Percentiles rank a stretch among this genome's conserved stretches.
phyloP scores from a whole-genome alignment of 2,797 vertebrate genomes.

The Pygocentrus nattereri region DNA sequence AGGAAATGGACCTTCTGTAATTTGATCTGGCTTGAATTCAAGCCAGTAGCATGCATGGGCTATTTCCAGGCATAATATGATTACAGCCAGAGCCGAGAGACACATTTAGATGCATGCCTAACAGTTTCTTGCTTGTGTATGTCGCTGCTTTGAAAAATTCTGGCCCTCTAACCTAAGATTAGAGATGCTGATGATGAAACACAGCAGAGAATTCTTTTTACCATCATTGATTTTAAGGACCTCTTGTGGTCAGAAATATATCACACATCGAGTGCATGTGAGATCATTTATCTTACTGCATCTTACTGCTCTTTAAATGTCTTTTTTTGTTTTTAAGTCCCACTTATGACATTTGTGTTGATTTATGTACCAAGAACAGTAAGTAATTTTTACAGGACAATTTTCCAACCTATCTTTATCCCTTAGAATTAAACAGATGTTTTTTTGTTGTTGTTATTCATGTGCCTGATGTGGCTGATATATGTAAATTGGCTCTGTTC shows the following conservation, averaged over 20 bases:
- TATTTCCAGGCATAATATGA: conserved; percentile 12
- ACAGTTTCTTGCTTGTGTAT: not conserved
- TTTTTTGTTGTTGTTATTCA: too few species aligned
- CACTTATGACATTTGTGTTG: too few species aligned
- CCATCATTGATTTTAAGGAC: not conserved
- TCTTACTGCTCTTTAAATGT: too few species aligned
- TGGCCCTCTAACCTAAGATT: not conserved
- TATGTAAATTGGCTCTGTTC: too few species aligned
- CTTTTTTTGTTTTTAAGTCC: too few species aligned
- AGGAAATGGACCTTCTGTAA: conserved; percentile 39
- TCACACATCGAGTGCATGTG: not conserved
- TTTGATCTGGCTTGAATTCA: conserved; percentile 20
- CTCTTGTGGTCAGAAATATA: conserved; percentile 30
- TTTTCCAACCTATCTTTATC: too few species aligned
- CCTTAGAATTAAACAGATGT: too few species aligned
- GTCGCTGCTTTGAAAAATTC: not conserved
- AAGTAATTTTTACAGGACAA: too few species aligned
- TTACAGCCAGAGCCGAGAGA: not conserved
- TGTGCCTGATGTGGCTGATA: too few species aligned
- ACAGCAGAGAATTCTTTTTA: not conserved
- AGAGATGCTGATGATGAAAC: conserved; percentile 1
- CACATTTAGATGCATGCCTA: conserved; percentile 13
- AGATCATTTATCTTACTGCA: too few species aligned
- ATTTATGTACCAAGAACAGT: too few species aligned
- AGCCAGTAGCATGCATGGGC: not conserved